phyloP scores from a whole-genome alignment of 2,113 vertebrate genomes.

The Austrofundulus limnaeus region DNA sequence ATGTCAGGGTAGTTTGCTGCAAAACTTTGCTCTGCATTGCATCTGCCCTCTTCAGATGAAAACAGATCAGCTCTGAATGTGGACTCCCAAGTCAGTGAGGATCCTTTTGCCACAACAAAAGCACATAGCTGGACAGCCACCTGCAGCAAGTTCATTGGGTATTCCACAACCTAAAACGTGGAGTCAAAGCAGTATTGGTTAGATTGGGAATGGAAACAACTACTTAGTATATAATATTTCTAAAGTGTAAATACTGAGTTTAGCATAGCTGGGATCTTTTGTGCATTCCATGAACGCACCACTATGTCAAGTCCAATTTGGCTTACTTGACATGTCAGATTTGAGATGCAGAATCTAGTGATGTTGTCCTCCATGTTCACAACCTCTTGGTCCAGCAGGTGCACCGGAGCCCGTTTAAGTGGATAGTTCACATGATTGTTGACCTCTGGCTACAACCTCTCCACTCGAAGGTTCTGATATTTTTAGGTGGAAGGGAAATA shows the following conservation, averaged over 20 bases:
- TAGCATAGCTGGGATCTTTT: neutral
- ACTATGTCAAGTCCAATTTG: slow-evolving; percentile 1
- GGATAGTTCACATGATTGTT: slow-evolving; percentile 8
- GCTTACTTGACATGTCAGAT: slow-evolving; percentile 8
- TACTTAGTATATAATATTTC: neutral
- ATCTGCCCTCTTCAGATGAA: no score
- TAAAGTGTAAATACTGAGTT: neutral
- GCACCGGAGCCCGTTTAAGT: neutral
- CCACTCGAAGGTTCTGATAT: slow-evolving; percentile 8
- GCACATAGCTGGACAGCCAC: neutral
- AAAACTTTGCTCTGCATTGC: no score
- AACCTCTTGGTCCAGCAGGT: slow-evolving; percentile 4
- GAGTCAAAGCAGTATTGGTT: neutral
- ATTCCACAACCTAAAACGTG: neutral
- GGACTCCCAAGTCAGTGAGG: no score
- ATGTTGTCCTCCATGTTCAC: neutral
- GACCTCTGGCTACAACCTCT: slow-evolving; percentile 5
- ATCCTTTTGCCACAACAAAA: slow-evolving; percentile 1
- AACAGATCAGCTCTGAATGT: no score
- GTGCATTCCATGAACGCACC: slow-evolving; percentile 2
- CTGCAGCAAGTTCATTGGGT: slow-evolving; percentile 2
- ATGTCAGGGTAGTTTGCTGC: no score
- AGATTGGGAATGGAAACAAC: neutral
- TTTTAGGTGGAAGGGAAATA: slow-evolving; percentile 1
- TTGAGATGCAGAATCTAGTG: neutral